phyloP scores from a whole-genome alignment of 1,140 invertebrate genomes.

The Metopolophium dirhodum region DNA sequence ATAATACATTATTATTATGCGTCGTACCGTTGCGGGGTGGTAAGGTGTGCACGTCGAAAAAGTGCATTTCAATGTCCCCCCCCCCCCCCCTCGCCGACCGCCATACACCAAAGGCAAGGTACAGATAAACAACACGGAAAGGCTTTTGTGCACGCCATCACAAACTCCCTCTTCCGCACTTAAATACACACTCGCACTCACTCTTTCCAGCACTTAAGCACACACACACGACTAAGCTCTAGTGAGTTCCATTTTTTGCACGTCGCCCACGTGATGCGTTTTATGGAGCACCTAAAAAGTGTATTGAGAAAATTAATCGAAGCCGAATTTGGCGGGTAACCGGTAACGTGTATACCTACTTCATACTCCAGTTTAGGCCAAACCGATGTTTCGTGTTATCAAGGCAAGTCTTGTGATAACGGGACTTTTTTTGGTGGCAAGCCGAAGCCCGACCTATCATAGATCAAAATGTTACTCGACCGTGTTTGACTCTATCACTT shows the following conservation, averaged over 20 bases:
- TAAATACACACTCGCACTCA: neutral
- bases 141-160: slow-evolving; percentile 32
- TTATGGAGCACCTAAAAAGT: neutral
- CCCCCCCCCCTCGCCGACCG: neutral
- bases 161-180: neutral
- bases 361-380: neutral
- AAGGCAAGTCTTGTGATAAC: neutral
- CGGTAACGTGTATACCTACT: neutral
- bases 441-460: neutral
- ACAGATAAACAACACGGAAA: slow-evolving; percentile 45
- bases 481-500: neutral
- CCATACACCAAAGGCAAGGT: neutral
- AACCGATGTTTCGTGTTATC: neutral
- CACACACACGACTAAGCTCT: neutral
- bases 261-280: too few relatives aligned
- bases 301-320: neutral
- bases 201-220: neutral
- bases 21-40: neutral
- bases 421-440: neutral
- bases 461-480: neutral
- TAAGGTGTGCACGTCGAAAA: neutral
- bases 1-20: slow-evolving; percentile 18
- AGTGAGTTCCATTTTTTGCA: neutral
- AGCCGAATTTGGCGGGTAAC: neutral
- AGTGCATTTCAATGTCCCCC: slow-evolving; percentile 49